Percentiles rank a stretch among this genome's conserved stretches.
phyloP scores from a whole-genome alignment of 1,140 invertebrate genomes.

The Melanaphis sacchari region DNA sequence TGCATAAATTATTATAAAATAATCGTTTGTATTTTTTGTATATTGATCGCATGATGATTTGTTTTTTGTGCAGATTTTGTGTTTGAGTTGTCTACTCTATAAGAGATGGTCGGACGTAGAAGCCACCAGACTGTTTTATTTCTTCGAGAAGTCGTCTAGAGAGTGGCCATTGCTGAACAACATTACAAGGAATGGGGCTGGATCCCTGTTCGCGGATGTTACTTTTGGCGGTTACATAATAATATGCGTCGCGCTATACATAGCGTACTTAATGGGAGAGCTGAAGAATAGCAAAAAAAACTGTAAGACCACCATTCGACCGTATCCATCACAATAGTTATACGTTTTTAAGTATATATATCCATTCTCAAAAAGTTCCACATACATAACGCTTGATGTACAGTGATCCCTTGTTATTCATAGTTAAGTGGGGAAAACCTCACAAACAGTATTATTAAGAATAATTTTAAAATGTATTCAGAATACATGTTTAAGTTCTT shows the following conservation, averaged over 20 bases:
- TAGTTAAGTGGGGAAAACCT: too few relatives aligned
- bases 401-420: too few relatives aligned
- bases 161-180: constrained; percentile 79
- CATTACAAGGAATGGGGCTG: constrained; percentile 73
- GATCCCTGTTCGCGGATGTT: constrained; percentile 70
- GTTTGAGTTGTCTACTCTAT: constrained; percentile 72
- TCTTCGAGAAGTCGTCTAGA: constrained; percentile 73
- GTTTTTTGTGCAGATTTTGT: constrained; percentile 68
- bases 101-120: constrained; percentile 77
- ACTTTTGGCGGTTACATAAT: constrained; percentile 73
- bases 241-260: constrained; percentile 72
- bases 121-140: constrained; percentile 71
- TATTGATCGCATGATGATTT: too few relatives aligned
- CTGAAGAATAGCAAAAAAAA: constrained; percentile 68
- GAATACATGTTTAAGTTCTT: too few relatives aligned
- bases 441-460: too few relatives aligned
- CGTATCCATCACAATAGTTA: background rate
- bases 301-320: constrained; percentile 65
- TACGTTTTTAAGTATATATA: background rate
- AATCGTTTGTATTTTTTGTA: too few relatives aligned
- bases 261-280: constrained; percentile 72
- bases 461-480: too few relatives aligned
- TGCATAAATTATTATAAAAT: too few relatives aligned
- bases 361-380: background rate
- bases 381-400: too few relatives aligned